Base-by-base conservation (phyloP, 2,113 vertebrate species). In the Onychostoma macrolepis region DNA sequence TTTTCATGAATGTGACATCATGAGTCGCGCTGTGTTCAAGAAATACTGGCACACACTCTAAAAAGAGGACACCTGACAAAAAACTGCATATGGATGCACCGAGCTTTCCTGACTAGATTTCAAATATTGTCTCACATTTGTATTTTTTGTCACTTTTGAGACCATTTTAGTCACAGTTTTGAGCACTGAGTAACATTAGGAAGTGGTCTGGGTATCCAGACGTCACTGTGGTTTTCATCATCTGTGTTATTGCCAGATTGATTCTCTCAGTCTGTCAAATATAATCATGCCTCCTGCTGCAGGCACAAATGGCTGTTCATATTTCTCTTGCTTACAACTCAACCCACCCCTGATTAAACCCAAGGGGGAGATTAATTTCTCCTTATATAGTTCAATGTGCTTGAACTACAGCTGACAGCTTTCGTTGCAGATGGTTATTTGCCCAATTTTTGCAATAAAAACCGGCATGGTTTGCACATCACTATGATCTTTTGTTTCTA, bases 281-380 rank as follows among this genome's bases (percentile, higher is more conserved):
- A 71, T 71, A 83, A 71, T 71, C 43, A 71, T 71, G 43, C 28
- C 45, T 83, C 43, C 41, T n/a, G 41, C 61, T 69, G 41, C 43
- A 83, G 81, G 41, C 81, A 69, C 41, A 71, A 48, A 71, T 83
- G 65, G 81, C 65, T 50, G 43, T 71, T 83, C 21, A 71, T 26
- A 69, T 83, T 83, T 69, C 80, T 69, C 8, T 71, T n/a, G 81
- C 65, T 50, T n/a, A 30, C 21, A 45, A 4, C 61, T 48, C 28
- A 7, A 53, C 81, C 65, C 33, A 67, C 26, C 81, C 81, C 61
- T 71, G 81, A 71, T 83, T 71, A 83, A 83, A 71, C 81, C 81
- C 81, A 71, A 36, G 43, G 30, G 76, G 81, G n/a, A 63, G 33
- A 65, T 65, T 6, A 15, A 69, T 87, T 76, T 28, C 43, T 81